These are phyloP conservation scores for Semibalanus balanoides DNA, from an alignment of 1,140 invertebrate species.

Conservation along the genomic window DNA sequence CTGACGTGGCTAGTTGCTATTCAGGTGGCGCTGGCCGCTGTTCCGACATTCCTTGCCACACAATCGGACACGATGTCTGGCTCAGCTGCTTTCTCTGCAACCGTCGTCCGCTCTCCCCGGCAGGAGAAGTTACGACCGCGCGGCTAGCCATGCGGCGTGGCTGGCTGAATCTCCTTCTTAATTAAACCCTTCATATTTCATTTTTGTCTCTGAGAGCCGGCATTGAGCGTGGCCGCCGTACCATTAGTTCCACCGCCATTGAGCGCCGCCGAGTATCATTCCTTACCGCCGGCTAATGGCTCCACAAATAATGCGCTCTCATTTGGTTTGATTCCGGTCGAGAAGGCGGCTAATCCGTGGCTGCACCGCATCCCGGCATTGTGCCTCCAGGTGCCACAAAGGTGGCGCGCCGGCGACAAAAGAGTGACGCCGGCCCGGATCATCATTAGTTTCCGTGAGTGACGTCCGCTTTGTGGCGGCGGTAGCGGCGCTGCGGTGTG, in stretches of 20 bases:
- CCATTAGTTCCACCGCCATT: neutral
- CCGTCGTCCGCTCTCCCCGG: too few species aligned
- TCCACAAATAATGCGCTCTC: conserved; percentile 1
- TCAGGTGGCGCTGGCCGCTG: too few species aligned
- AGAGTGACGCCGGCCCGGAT: neutral
- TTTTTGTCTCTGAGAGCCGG: neutral
- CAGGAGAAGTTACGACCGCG: neutral
- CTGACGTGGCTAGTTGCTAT: too few species aligned
- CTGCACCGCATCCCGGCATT: neutral
- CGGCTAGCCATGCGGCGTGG: too few species aligned
- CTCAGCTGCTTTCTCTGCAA: neutral
- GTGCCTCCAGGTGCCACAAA: neutral
- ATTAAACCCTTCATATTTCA: conserved; percentile 2
- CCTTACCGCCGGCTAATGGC: neutral
- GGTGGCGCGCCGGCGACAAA: neutral
- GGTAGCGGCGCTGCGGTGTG: too few species aligned
- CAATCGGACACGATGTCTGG: neutral
- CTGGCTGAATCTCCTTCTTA: neutral
- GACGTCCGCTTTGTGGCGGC: neutral
- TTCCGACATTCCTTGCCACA: neutral
- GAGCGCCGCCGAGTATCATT: neutral
- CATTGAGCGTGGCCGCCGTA: neutral
- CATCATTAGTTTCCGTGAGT: conserved; percentile 2
- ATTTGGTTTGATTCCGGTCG: neutral
- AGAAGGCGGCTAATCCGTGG: neutral